Evolutionary conservation across 2,113 vertebrate species (phyloP).

Genomic region (Casuarius casuarius): DNA sequence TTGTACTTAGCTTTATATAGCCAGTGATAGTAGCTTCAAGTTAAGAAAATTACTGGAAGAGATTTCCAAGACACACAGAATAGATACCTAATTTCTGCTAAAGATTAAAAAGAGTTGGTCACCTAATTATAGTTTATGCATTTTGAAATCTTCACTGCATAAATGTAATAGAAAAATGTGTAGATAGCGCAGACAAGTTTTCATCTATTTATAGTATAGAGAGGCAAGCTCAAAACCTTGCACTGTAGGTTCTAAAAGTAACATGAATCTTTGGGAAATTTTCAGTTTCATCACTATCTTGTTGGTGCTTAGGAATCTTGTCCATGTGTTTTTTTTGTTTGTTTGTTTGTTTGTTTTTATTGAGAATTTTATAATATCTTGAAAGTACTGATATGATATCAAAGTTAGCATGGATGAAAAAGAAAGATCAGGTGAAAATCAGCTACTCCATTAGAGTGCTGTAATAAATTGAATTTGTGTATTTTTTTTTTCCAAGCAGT

Average conservation of each 20-base stretch:
- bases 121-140: background rate
- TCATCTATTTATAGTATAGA: background rate
- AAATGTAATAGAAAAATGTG: background rate
- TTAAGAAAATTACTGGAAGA: background rate
- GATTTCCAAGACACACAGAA: background rate
- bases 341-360: background rate
- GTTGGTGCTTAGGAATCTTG: background rate
- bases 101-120: background rate
- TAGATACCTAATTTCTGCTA: background rate
- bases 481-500: background rate
- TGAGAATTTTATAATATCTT: background rate
- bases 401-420: background rate
- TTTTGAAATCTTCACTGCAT: background rate
- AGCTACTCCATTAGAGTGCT: background rate
- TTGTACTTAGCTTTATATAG: background rate
- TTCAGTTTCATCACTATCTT: background rate
- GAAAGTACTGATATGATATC: background rate
- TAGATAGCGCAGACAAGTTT: background rate
- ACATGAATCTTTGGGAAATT: background rate
- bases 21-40: background rate
- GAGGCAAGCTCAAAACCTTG: background rate
- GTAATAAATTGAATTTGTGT: background rate
- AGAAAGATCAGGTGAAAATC: background rate
- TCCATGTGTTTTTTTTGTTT: too few relatives aligned
- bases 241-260: background rate